Evolutionary conservation across 1,140 invertebrate genomes (phyloP).

Genomic region (Scaptomyza montana): DNA sequence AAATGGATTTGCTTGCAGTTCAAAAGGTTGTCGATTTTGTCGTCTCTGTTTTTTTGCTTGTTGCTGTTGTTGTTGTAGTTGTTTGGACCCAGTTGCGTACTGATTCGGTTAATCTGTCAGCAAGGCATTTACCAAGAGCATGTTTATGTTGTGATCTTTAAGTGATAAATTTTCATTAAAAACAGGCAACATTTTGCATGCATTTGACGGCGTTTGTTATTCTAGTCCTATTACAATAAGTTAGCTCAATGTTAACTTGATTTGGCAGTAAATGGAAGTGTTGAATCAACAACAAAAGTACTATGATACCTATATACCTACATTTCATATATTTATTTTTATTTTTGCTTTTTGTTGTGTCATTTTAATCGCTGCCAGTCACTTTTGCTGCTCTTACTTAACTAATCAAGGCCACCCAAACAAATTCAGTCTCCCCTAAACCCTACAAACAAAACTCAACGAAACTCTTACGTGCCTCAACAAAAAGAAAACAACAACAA

Average conservation of each 20-base stretch:
- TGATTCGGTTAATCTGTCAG: slow-evolving; percentile 74
- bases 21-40: slow-evolving; percentile 78
- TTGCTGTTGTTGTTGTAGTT: slow-evolving; percentile 30
- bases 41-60: slow-evolving; percentile 28
- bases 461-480: slow-evolving; percentile 16
- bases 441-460: slow-evolving; percentile 15
- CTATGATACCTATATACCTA: no score
- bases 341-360: not conserved
- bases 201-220: not conserved
- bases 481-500: not conserved
- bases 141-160: slow-evolving; percentile 53
- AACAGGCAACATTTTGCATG: slow-evolving; percentile 28
- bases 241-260: not conserved
- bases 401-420: slow-evolving; percentile 7
- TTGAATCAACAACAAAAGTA: not conserved
- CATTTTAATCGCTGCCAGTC: not conserved
- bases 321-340: no score
- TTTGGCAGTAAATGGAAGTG: no score
- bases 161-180: slow-evolving; percentile 77
- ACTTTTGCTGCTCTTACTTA: not conserved
- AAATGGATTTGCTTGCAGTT: slow-evolving; percentile 80
- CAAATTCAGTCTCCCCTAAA: not conserved
- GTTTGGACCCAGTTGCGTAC: slow-evolving; percentile 25
- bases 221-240: not conserved
- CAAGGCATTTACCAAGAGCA: slow-evolving; percentile 32